A percentile compares a stretch with the other conserved stretches of the same genome.
Conservation (phyloP, 2,888 invertebrate species). For the Napeogenes sylphis region DNA sequence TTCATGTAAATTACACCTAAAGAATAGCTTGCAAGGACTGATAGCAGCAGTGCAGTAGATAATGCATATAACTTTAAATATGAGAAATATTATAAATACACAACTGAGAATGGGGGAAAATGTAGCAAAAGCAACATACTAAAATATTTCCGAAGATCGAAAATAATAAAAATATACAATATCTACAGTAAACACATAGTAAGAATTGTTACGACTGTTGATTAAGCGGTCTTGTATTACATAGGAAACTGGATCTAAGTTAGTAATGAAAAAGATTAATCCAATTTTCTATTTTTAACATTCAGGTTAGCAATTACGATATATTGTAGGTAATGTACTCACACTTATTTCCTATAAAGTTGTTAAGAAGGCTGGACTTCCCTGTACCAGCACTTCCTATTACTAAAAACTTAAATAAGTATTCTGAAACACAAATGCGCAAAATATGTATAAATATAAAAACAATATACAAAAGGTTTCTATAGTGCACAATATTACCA, state of each 20-base stretch:
- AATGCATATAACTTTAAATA: no score
- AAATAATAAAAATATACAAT: no score
- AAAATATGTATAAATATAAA: constrained; percentile 2
- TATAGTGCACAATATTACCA: constrained; percentile 25
- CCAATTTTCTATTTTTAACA: not conserved
- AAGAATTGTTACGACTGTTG: no score
- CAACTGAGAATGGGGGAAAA: no score
- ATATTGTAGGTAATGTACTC: constrained; percentile 54
- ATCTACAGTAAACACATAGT: no score
- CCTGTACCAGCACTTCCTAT: constrained; percentile 91
- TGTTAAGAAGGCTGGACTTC: constrained; percentile 89
- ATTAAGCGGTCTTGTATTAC: no score
- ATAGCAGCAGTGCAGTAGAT: no score
- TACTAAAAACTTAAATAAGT: constrained; percentile 89
- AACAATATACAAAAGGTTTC: not conserved
- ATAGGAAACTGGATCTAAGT: not conserved
- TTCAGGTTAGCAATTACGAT: not conserved
- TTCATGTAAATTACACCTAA: no score
- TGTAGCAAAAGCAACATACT: no score
- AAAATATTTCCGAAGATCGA: no score
- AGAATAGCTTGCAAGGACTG: no score
- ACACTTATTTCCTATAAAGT: constrained; percentile 92
- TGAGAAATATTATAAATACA: no score
- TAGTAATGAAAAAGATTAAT: not conserved
- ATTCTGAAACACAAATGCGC: constrained; percentile 77